phyloP scores from a whole-genome alignment of 2,888 invertebrate genomes.

The Rhingia rostrata region DNA sequence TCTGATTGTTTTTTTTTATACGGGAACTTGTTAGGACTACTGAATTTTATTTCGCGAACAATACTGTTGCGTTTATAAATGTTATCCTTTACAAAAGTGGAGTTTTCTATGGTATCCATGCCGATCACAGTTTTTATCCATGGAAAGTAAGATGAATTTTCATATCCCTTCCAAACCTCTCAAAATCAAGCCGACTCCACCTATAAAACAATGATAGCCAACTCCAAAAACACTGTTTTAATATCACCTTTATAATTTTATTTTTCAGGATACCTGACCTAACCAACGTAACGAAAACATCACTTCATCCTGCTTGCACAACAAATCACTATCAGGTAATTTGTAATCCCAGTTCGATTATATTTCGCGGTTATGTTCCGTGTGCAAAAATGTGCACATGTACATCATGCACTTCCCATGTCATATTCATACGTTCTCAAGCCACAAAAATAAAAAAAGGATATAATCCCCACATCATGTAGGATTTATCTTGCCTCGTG shows the following conservation, averaged over 20 bases:
- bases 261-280: slow-evolving; percentile 36
- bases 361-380: slow-evolving; percentile 14
- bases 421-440: slow-evolving; percentile 10
- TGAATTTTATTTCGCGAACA: too few relatives aligned
- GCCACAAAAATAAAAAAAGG: neutral
- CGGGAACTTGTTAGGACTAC: too few relatives aligned
- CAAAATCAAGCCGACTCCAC: too few relatives aligned
- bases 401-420: neutral
- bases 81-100: too few relatives aligned
- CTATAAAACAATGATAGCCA: too few relatives aligned
- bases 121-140: too few relatives aligned
- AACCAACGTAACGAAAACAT: slow-evolving; percentile 15
- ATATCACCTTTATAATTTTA: neutral
- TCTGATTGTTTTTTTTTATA: too few relatives aligned
- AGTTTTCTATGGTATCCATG: too few relatives aligned
- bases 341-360: slow-evolving; percentile 64
- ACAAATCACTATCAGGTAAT: slow-evolving; percentile 68
- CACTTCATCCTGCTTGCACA: slow-evolving; percentile 30
- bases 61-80: too few relatives aligned
- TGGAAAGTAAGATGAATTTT: too few relatives aligned
- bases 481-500: slow-evolving; percentile 31
- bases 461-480: slow-evolving; percentile 29
- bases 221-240: neutral
- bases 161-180: too few relatives aligned
- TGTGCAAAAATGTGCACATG: too few relatives aligned